Evolutionary conservation across 1,140 invertebrate genomes (phyloP).

Genomic region (Magallana ariakensis): DNA sequence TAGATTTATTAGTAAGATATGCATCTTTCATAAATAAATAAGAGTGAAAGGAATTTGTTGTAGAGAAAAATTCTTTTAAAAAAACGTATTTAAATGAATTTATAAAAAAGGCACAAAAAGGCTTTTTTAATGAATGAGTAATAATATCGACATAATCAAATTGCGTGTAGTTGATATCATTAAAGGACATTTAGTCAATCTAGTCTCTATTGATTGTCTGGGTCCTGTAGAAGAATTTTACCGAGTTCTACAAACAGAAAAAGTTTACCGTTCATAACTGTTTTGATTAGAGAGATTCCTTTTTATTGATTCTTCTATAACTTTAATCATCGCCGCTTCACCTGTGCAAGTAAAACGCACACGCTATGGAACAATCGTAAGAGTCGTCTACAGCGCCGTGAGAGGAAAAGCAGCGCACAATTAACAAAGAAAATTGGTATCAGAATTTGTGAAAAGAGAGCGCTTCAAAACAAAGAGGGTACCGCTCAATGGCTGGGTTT

Average conservation of each 20-base stretch:
- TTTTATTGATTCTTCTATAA: slow-evolving; percentile 27
- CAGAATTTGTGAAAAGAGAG: slow-evolving; percentile 29
- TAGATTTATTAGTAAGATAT: too few relatives aligned
- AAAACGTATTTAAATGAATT: too few relatives aligned
- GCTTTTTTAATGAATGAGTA: background rate
- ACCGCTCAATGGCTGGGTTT: background rate
- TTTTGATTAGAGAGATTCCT: slow-evolving; percentile 35
- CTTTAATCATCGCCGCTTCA: slow-evolving; percentile 33
- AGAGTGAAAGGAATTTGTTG: too few relatives aligned
- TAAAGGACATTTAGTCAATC: slow-evolving; percentile 34
- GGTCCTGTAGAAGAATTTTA: slow-evolving; percentile 23
- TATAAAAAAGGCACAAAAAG: background rate
- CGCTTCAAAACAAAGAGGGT: slow-evolving; percentile 37
- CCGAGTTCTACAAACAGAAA: slow-evolving; percentile 38
- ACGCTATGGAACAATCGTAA: background rate
- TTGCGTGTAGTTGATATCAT: slow-evolving; percentile 31
- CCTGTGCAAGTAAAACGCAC: slow-evolving; percentile 31
- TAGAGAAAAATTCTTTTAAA: too few relatives aligned
- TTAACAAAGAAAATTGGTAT: slow-evolving; percentile 28
- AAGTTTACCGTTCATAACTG: slow-evolving; percentile 36
- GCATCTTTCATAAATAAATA: too few relatives aligned
- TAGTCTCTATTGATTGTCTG: slow-evolving; percentile 11
- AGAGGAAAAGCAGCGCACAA: slow-evolving; percentile 10
- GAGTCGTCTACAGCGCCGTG: background rate
- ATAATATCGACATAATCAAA: slow-evolving; percentile 6